Evolutionary conservation across 2,888 invertebrate genomes (phyloP), one percentile per base, ranked within the genome.

Genomic region (Drosophila pseudotakahashii): DNA sequence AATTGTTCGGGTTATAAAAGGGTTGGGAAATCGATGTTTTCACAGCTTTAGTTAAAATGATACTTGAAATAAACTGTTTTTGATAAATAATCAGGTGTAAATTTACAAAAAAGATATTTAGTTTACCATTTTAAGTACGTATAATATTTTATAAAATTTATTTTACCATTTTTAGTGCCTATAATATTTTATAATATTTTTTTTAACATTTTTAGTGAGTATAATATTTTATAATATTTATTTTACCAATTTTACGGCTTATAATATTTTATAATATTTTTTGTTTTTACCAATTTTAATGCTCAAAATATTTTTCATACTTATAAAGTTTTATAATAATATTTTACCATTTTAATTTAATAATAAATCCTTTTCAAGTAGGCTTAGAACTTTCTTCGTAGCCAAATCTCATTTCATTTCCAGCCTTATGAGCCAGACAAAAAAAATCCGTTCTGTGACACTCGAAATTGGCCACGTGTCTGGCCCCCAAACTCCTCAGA

Each of bases 381-480:
- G 32, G 3, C n/a, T 19, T 11, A 16, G 9, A 30, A 3, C 13
- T 39, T 30, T 2, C 16, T 7, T 11, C 5, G 1, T 10, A 44
- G 7, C 14, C 26, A 34, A 54, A 55, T 30, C 37, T 16, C 16
- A 30, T 30, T 58, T 58, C 39, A 42, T 26, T 60, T 5, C 14
- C 7, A 36, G 3, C 19, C 19, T 57, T 16, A 2, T 23, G 32
- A n/a, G 23, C 2, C 45, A 39, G 16, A 34, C 37, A 41, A 32
- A 32, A 47, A 9, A n/a, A 47, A 47, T 66, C 52, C 53, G 23
- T 7, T 7, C 32, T 32, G 45, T 64, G 61, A 52, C 62, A 45
- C 64, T 62, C 16, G 45, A 62, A 64, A 62, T 62, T 52, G 34
- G 45, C 45, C 63, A 53, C 53, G 66, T 63, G 66, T 53, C 53